Base-by-base conservation (phyloP, 2,797 vertebrate genomes). In the Heterohyrax brucei region DNA sequence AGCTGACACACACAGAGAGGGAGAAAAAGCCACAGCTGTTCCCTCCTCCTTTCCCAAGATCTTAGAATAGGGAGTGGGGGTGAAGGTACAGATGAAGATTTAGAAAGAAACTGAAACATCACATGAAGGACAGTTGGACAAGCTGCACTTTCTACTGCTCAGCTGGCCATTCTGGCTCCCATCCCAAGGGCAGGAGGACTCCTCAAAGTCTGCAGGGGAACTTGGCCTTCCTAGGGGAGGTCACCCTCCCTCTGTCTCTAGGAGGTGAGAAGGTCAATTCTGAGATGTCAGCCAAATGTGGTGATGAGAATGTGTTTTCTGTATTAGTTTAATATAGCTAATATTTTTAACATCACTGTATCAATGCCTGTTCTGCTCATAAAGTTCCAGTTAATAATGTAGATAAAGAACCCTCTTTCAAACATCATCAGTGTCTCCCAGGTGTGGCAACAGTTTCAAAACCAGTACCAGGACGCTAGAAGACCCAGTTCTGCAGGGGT, bases 341-440 rank as follows among this genome's bases (percentile, higher is more conserved):
- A 75, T 66, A 64, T 46, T 62, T 72, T 73, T 3, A 73, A 24
- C 61, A 10, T 73, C 70, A 30, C 24, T 72, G 56, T 64, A 48
- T 77, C 10, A 85, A 82, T 33, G 53, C n/a, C 19, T 70, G 75
- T 94, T 79, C 78, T 83, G 50, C 70, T 92, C 24, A 46, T 76
- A 28, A 85, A 62, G 82, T 84, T 39, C 44, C 48, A 92, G n/a
- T 66, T 50, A 78, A 61, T 50, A 91, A 50, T 44, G 2, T 53
- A 19, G 77, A 33, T 39, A 33, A 79, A 62, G n/a, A 78, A 73
- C 26, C 30, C 7, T 72, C 61, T 19, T 46, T 28, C 70, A 92
- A 86, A 90, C 70, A 73, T 80, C 70, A 85, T 59, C 48, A 18
- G 68, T 62, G 62, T 89, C 64, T 80, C 78, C 21, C 28, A 77